A percentile compares a stretch with the other conserved stretches of the same genome.
phyloP scores from a whole-genome alignment of 2,113 vertebrate species.

The Meriones unguiculatus region DNA sequence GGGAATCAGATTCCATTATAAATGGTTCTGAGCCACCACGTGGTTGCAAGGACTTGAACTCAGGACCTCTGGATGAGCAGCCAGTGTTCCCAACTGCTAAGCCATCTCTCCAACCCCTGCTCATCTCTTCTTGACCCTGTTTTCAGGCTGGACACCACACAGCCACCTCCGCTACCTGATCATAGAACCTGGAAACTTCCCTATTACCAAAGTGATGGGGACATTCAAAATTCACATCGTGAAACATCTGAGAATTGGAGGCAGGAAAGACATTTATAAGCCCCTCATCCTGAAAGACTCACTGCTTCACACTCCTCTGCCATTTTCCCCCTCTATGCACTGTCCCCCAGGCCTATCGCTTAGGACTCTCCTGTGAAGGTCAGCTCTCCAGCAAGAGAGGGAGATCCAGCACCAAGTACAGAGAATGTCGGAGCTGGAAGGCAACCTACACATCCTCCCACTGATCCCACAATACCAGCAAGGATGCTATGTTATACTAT shows the following conservation, averaged over 20 bases:
- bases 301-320: neutral
- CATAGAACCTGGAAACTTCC: neutral
- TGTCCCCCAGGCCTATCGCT: neutral
- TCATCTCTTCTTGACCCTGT: neutral
- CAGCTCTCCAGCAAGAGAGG: neutral
- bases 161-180: neutral
- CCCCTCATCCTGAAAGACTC: neutral
- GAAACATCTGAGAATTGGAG: neutral
- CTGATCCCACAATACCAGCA: accelerated
- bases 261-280: neutral
- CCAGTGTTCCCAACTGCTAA: no score
- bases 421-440: neutral
- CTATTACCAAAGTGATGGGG: neutral
- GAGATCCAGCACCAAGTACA: neutral
- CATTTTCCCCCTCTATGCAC: no score
- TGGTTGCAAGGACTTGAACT: no score
- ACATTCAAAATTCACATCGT: neutral
- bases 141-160: neutral
- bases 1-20: no score
- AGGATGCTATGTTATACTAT: neutral
- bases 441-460: neutral
- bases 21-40: no score
- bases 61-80: no score
- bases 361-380: neutral
- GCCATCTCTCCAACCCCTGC: no score